Percentiles rank a stretch among this genome's conserved stretches.
phyloP scores from a whole-genome alignment of 2,888 invertebrate genomes.

The Harpagoxenus sublaevis region DNA sequence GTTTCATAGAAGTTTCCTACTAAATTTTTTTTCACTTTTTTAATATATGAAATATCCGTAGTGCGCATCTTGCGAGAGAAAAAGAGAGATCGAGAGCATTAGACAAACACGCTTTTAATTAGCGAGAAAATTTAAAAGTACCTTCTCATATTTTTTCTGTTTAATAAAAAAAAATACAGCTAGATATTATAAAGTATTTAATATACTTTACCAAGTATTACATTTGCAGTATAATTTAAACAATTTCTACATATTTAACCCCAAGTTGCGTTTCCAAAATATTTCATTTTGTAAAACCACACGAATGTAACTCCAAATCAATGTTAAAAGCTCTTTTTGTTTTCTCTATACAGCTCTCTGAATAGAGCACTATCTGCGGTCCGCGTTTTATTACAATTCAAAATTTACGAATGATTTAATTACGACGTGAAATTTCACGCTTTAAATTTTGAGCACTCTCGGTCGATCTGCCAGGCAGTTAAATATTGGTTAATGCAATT shows the following conservation, averaged over 20 bases:
- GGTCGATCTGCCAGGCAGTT: background rate
- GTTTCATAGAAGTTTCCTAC: conserved; percentile 19
- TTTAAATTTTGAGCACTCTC: conserved; percentile 22
- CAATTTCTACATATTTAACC: background rate
- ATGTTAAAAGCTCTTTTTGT: background rate
- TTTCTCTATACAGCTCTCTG: background rate
- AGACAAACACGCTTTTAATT: conserved; percentile 8
- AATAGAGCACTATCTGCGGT: background rate
- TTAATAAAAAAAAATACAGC: background rate
- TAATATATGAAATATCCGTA: conserved; percentile 2
- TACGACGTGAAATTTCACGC: background rate
- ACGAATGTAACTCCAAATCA: background rate
- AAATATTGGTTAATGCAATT: conserved; percentile 29
- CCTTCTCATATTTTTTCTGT: background rate
- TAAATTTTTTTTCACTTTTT: conserved; percentile 31
- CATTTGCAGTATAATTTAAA: background rate
- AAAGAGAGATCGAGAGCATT: background rate
- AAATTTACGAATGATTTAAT: conserved; percentile 27
- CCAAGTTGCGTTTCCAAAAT: background rate
- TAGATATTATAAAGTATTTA: background rate
- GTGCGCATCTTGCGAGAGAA: background rate
- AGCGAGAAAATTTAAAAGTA: background rate
- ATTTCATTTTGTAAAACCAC: background rate
- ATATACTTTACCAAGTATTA: background rate
- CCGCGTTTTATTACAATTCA: background rate